phyloP scores from a whole-genome alignment of 2,113 vertebrate species.

The Pelvicachromis taeniatus region DNA sequence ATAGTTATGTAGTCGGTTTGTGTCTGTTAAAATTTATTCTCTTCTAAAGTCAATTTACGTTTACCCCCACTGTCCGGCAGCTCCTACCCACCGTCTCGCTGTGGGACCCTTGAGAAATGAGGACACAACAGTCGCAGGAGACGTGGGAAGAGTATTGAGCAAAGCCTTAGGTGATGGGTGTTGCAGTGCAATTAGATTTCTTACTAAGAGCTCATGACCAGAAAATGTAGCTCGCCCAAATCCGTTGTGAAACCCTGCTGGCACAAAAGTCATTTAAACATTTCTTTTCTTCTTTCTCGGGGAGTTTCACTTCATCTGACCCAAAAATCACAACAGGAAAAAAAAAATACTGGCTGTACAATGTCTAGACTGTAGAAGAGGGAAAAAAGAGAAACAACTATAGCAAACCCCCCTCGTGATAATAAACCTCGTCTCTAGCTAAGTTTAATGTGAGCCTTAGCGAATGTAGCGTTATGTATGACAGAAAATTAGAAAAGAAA shows the following conservation, averaged over 20 bases:
- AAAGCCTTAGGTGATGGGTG: neutral
- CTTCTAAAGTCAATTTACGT: neutral
- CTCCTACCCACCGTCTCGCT: neutral
- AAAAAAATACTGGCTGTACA: neutral
- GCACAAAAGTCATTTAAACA: constrained; percentile 13
- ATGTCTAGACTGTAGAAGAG: neutral
- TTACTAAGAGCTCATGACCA: neutral
- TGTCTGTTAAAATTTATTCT: neutral
- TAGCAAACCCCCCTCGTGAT: neutral
- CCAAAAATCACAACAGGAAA: neutral
- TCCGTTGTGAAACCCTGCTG: neutral
- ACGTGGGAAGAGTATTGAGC: neutral
- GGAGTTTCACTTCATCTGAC: neutral
- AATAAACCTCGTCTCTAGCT: neutral
- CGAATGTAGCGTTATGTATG: neutral
- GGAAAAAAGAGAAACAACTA: neutral
- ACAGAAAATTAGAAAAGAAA: neutral
- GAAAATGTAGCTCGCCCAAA: neutral
- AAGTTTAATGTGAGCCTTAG: neutral
- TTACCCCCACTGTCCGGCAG: neutral
- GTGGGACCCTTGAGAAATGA: neutral
- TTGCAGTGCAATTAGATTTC: constrained; percentile 19
- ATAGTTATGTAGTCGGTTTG: neutral
- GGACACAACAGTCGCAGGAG: neutral
- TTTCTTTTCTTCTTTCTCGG: neutral